Conservation (phyloP, 2,113 vertebrate species). For the Neolamprologus longior region DNA sequence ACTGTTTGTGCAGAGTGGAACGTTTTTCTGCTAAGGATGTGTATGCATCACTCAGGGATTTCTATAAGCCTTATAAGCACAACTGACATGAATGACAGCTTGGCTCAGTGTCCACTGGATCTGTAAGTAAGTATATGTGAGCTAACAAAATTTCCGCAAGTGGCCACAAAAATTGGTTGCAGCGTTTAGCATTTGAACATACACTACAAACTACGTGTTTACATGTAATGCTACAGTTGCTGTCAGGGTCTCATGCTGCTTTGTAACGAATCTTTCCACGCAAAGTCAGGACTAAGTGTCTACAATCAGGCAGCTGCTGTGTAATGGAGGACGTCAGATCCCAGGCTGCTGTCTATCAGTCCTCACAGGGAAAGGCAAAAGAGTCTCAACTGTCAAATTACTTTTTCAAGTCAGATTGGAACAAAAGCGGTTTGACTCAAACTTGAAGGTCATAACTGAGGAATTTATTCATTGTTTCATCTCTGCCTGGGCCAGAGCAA, state of each 20-base stretch:
- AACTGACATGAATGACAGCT: neutral
- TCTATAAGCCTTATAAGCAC: neutral
- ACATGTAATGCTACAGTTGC: neutral
- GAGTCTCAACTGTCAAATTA: constrained; percentile 2
- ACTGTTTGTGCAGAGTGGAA: neutral
- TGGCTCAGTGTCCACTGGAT: neutral
- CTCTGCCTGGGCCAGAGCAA: constrained; percentile 17
- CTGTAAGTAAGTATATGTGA: neutral
- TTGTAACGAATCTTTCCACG: neutral
- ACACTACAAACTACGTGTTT: neutral
- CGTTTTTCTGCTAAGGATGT: no score
- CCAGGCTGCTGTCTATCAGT: neutral
- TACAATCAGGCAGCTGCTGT: neutral
- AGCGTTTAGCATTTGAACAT: neutral
- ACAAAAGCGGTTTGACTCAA: constrained; percentile 23
- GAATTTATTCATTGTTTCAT: constrained; percentile 39
- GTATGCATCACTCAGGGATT: neutral
- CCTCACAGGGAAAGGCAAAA: neutral
- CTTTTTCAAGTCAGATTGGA: constrained; percentile 15
- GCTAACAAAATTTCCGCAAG: neutral
- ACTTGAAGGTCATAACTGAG: constrained; percentile 43
- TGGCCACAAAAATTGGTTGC: neutral
- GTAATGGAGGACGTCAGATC: neutral
- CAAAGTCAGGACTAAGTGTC: neutral
- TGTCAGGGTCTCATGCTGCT: neutral